Conservation (phyloP, 2,888 invertebrate species). For the Timema cristinae region DNA sequence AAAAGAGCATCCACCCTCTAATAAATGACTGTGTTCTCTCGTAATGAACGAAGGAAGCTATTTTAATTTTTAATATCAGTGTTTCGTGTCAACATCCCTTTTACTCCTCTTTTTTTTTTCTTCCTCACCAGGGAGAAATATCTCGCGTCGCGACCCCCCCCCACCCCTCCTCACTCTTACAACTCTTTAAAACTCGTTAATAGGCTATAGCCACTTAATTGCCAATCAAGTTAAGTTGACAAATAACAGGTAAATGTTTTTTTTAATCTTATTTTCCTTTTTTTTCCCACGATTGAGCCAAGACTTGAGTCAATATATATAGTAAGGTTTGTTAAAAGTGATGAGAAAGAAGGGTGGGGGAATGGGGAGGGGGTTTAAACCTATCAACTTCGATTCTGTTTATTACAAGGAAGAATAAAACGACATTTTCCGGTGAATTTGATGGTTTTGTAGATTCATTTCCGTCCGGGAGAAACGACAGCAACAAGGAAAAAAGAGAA, state of each 20-base stretch:
- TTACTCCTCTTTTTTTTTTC: background rate
- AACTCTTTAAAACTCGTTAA: constrained; percentile 8
- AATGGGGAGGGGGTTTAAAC: no score
- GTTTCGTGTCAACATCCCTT: constrained; percentile 5
- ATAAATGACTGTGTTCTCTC: no score
- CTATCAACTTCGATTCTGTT: no score
- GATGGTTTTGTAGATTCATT: no score
- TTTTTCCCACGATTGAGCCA: background rate
- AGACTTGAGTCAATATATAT: no score
- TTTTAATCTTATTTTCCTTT: constrained; percentile 1
- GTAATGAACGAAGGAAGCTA: constrained; percentile 5
- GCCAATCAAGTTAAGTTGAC: constrained; percentile 17
- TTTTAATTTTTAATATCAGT: constrained; percentile 13
- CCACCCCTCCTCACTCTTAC: background rate
- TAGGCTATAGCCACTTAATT: constrained; percentile 16
- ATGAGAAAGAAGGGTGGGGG: no score
- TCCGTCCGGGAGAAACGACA: no score
- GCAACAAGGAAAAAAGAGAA: no score
- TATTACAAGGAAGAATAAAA: no score
- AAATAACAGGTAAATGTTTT: constrained; percentile 13
- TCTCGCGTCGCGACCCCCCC: background rate
- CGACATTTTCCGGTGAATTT: no score
- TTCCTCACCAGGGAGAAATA: background rate
- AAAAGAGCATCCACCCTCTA: no score
- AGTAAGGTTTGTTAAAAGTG: no score